Base-by-base conservation (phyloP, 2,888 invertebrate genomes). In the Incurvaria masculella region DNA sequence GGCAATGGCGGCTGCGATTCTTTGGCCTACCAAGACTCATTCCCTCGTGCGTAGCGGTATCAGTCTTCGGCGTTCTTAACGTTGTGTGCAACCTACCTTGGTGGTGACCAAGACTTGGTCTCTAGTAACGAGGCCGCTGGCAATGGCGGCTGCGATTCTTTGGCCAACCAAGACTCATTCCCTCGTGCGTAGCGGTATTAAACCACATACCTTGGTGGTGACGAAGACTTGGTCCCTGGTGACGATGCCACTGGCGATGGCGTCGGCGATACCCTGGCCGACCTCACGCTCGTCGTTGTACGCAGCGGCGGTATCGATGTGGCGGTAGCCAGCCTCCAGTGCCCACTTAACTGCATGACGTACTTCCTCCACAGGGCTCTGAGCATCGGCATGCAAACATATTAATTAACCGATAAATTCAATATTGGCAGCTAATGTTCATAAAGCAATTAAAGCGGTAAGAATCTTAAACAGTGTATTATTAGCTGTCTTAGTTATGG, bases 1-100 rank as follows among this genome's bases (percentile, higher is more conserved):
- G 1, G 59, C 58, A 18, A 83, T 72, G 39, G 81, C 82, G 3
- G 75, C 72, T 10, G 69, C 68, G 18, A 85, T 69, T 0, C 79
- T 84, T 48, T 67, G 65, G 0, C 84, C 84, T 1, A 85, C 79
- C 60, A n/a, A n/a, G n/a, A n/a, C n/a, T n/a, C n/a, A n/a, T n/a
- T n/a, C n/a, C n/a, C n/a, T n/a, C n/a, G n/a, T n/a, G n/a, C n/a
- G n/a, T n/a, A n/a, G n/a, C n/a, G n/a, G n/a, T n/a, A n/a, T n/a
- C 83, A 73, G 6, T 59, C 59, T 58, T 83, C 83, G 42, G n/a
- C n/a, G n/a, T n/a, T n/a, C n/a, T n/a, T n/a, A n/a, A n/a, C n/a
- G n/a, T n/a, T n/a, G n/a, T n/a, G n/a, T n/a, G n/a, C n/a, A n/a
- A n/a, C 46, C 58, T 60, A 79, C 83, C 73, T 81, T 83, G 55